Evolutionary conservation across 2,113 vertebrate genomes (phyloP).

Genomic region (Seriola quinqueradiata): DNA sequence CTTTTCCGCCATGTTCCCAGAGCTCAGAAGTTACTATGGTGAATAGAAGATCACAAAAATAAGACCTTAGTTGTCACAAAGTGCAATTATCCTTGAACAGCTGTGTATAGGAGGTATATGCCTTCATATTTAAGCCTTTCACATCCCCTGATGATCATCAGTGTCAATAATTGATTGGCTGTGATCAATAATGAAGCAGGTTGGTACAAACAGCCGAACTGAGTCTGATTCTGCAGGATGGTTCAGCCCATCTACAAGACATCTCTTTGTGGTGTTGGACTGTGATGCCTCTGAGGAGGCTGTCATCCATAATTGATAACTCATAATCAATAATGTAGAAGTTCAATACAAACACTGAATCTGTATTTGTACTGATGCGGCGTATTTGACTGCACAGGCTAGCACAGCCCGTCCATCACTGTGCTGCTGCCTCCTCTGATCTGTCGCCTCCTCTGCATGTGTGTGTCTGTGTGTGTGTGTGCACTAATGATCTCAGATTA

Average conservation of each 20-base stretch:
- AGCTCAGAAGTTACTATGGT: background rate
- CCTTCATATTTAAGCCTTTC: slow-evolving; percentile 23
- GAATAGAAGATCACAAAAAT: background rate
- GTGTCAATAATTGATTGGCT: slow-evolving; percentile 64
- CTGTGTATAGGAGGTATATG: background rate
- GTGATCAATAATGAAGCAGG: slow-evolving; percentile 68
- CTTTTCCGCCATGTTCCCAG: background rate
- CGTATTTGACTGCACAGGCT: slow-evolving; percentile 60
- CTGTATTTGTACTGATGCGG: slow-evolving; percentile 72
- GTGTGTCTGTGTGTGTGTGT: slow-evolving; percentile 32
- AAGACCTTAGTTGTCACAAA: background rate
- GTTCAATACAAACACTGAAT: slow-evolving; percentile 79
- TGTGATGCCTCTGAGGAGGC: slow-evolving; percentile 64
- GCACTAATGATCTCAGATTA: slow-evolving; percentile 61
- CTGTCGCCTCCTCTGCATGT: slow-evolving; percentile 40
- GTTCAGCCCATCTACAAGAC: slow-evolving; percentile 56
- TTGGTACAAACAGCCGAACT: slow-evolving; percentile 48
- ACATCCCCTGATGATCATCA: slow-evolving; percentile 51
- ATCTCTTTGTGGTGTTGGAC: slow-evolving; percentile 67
- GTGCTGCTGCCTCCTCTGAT: slow-evolving; percentile 59
- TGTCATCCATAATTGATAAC: slow-evolving; percentile 77
- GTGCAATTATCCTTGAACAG: background rate
- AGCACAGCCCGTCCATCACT: slow-evolving; percentile 55
- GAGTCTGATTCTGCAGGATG: slow-evolving; percentile 50
- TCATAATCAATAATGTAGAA: slow-evolving; percentile 80